These are phyloP conservation scores for Athalia rosae DNA, from an alignment of 2,888 invertebrate species.

Conservation along the genomic window DNA sequence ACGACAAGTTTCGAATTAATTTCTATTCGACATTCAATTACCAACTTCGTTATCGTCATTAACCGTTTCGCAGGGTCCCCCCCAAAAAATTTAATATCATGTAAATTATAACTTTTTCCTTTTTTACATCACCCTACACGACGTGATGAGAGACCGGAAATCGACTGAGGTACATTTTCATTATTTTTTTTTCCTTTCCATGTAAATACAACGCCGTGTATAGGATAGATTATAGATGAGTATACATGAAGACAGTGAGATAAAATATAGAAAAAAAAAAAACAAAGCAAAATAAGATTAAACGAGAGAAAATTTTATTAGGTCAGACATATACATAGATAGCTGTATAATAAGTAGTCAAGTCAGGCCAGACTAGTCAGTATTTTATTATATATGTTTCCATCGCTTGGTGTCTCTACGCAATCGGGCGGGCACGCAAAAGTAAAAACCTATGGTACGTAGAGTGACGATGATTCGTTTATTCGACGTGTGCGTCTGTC, in stretches of 20 bases:
- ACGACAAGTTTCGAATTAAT: too few relatives aligned
- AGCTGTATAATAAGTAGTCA: slow-evolving; percentile 31
- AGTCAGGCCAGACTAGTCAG: slow-evolving; percentile 63
- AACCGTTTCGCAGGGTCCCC: too few relatives aligned
- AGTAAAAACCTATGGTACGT: background rate
- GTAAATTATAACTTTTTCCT: background rate
- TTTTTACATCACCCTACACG: background rate
- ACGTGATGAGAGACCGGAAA: too few relatives aligned
- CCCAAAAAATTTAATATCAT: too few relatives aligned
- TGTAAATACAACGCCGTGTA: background rate
- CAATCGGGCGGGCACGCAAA: slow-evolving; percentile 25
- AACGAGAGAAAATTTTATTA: background rate
- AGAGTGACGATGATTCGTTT: slow-evolving; percentile 55
- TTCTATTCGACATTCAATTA: too few relatives aligned
- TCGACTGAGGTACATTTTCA: background rate
- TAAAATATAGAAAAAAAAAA: background rate
- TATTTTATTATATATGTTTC: slow-evolving; percentile 56
- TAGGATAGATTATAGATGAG: background rate
- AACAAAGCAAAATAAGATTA: background rate
- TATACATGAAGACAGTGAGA: background rate
- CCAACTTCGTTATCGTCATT: too few relatives aligned
- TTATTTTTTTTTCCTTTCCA: background rate
- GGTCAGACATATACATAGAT: background rate
- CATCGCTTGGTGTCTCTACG: slow-evolving; percentile 36
- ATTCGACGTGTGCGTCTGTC: slow-evolving; percentile 53